A percentile compares a stretch with the other conserved stretches of the same genome.
Evolutionary conservation across 2,888 invertebrate species (phyloP).

Genomic region (Trissolcus japonicus): DNA sequence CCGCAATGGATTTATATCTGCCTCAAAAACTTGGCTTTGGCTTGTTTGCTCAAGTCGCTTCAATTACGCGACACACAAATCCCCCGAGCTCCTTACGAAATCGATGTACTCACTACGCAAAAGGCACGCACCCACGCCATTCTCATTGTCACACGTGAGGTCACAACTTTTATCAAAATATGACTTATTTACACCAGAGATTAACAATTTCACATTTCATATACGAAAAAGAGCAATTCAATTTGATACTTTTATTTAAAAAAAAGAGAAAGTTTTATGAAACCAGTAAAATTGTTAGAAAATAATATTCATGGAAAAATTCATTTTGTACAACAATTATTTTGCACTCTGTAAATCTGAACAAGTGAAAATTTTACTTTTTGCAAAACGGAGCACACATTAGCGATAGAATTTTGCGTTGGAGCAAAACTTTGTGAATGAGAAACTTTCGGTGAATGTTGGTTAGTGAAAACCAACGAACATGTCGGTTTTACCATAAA

Average conservation of each 20-base stretch:
- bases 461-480: not conserved
- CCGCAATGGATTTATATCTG: conserved; percentile 27
- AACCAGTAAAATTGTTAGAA: too few relatives aligned
- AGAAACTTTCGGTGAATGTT: not conserved
- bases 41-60: conserved; percentile 46
- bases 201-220: too few relatives aligned
- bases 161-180: conserved; percentile 27
- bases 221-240: too few relatives aligned
- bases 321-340: too few relatives aligned
- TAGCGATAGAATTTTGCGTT: too few relatives aligned
- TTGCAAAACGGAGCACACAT: too few relatives aligned
- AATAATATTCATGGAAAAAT: too few relatives aligned
- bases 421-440: too few relatives aligned
- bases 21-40: conserved; percentile 30
- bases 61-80: conserved; percentile 58
- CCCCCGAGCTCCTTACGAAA: conserved; percentile 50
- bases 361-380: too few relatives aligned
- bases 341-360: too few relatives aligned
- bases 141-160: conserved; percentile 27
- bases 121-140: conserved; percentile 51
- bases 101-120: conserved; percentile 37
- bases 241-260: too few relatives aligned
- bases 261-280: too few relatives aligned
- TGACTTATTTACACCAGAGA: conserved; percentile 18
- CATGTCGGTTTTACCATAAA: not conserved